These are phyloP conservation scores for Carcharodon carcharias DNA, from an alignment of 2,797 vertebrate genomes.

Conservation along the genomic window DNA sequence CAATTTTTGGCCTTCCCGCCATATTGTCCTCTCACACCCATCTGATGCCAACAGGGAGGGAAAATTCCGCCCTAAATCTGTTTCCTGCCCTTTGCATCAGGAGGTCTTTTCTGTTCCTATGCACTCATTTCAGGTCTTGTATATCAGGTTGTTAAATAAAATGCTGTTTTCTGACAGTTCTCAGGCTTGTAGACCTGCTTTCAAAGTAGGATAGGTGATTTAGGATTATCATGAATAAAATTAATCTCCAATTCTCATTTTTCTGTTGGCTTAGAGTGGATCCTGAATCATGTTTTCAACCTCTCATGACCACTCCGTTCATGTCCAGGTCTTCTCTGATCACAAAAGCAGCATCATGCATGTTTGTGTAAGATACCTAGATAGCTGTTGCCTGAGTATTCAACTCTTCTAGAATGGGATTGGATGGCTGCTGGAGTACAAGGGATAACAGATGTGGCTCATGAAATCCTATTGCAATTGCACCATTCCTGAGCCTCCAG, in stretches of 20 bases:
- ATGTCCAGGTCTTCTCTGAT: not conserved
- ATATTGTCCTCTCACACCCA: too few species aligned
- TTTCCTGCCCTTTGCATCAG: not conserved
- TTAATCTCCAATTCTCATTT: not conserved
- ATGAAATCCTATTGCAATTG: not conserved
- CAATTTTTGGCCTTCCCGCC: too few species aligned
- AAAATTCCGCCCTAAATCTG: too few species aligned
- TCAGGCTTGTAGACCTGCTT: not conserved
- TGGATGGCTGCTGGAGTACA: not conserved
- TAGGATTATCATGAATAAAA: not conserved
- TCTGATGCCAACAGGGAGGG: too few species aligned
- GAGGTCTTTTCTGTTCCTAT: not conserved
- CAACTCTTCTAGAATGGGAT: not conserved
- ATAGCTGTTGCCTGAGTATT: not conserved
- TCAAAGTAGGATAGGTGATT: not conserved
- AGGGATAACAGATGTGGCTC: not conserved
- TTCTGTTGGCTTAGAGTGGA: not conserved
- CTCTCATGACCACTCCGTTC: not conserved
- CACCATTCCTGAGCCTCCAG: not conserved
- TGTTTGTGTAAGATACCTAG: not conserved
- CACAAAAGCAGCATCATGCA: not conserved
- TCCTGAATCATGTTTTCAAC: not conserved
- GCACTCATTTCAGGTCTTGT: not conserved
- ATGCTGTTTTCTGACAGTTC: not conserved
- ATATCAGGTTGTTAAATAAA: not conserved